Conservation (phyloP, 2,113 vertebrate species). For the Brienomyrus longianalis region DNA sequence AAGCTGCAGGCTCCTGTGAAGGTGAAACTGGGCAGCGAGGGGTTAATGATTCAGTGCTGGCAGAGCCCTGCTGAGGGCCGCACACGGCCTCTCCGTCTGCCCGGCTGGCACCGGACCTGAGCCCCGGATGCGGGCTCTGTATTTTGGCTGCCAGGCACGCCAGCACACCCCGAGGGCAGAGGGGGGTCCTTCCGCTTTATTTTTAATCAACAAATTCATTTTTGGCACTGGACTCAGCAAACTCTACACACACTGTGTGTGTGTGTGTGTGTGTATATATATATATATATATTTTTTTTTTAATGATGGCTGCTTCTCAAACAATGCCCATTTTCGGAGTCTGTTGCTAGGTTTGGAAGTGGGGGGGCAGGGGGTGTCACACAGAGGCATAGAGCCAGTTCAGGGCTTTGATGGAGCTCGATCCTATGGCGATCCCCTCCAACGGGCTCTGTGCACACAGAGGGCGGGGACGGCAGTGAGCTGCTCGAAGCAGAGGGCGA, state of each 20-base stretch:
- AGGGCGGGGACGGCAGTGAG: neutral
- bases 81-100: conserved; percentile 52
- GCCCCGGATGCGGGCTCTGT: neutral
- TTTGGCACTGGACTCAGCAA: neutral
- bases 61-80: conserved; percentile 25
- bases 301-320: neutral
- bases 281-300: neutral
- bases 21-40: conserved; percentile 24
- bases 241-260: neutral
- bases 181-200: conserved; percentile 8
- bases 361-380: neutral
- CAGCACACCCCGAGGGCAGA: neutral
- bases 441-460: neutral
- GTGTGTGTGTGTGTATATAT: neutral
- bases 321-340: neutral
- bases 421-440: neutral
- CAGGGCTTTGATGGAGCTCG: neutral
- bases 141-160: neutral
- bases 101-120: conserved; percentile 38
- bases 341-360: neutral
- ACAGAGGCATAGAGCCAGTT: neutral
- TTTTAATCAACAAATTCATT: conserved; percentile 7
- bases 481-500: neutral
- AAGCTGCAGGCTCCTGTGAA: neutral
- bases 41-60: conserved; percentile 3